Evolutionary conservation across 2,888 invertebrate species (phyloP).

Genomic region (Chironomus tentans): DNA sequence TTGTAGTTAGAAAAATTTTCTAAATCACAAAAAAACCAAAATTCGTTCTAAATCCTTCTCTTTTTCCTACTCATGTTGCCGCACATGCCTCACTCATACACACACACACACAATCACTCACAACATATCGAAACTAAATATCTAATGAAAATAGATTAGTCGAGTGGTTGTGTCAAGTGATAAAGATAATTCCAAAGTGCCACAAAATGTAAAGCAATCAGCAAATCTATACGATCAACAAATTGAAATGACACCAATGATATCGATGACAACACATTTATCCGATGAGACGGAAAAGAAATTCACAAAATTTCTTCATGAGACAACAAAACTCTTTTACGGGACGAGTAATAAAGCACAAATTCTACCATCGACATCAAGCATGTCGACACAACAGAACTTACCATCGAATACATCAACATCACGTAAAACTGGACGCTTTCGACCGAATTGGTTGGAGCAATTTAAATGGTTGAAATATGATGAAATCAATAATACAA

Average conservation of each 20-base stretch:
- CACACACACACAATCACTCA: not conserved
- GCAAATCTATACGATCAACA: not conserved
- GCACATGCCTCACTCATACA: not conserved
- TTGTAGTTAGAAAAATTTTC: not conserved
- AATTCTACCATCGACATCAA: not conserved
- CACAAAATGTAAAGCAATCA: not conserved
- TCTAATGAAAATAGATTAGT: too few relatives aligned
- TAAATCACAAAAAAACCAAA: not conserved
- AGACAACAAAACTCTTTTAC: not conserved
- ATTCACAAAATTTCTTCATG: not conserved
- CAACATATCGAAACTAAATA: too few relatives aligned
- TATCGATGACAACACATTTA: not conserved
- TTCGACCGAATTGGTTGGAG: conserved; percentile 58
- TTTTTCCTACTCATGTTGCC: not conserved
- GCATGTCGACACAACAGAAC: not conserved
- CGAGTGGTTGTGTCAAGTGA: too few relatives aligned
- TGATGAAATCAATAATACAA: conserved; percentile 55
- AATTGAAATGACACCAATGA: not conserved
- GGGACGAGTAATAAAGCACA: too few relatives aligned
- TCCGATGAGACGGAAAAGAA: not conserved
- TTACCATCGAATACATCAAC: conserved; percentile 28
- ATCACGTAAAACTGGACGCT: conserved; percentile 53
- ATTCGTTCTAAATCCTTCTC: not conserved
- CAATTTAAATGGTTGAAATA: conserved; percentile 65
- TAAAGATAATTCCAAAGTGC: not conserved